Percentiles rank a stretch among this genome's conserved stretches.
Conservation (phyloP, 2,113 vertebrate genomes). For the Chionis minor region DNA sequence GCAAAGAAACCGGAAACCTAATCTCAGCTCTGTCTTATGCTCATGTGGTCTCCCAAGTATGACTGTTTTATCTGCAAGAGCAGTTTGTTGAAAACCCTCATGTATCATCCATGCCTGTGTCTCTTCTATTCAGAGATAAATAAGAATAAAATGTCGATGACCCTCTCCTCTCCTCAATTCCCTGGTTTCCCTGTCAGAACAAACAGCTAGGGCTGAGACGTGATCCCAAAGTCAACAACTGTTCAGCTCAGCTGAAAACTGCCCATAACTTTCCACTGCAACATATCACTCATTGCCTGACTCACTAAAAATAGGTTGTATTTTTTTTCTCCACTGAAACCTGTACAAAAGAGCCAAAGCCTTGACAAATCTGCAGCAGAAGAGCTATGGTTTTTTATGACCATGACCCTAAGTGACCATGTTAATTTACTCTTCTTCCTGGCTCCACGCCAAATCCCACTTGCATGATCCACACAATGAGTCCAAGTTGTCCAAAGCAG, state of each 20-base stretch:
- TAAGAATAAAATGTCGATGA: background rate
- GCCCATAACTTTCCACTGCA: background rate
- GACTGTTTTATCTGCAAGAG: background rate
- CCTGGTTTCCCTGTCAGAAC: background rate
- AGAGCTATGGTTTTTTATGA: slow-evolving; percentile 2
- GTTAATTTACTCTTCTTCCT: background rate
- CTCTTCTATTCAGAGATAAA: background rate
- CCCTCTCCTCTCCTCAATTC: background rate
- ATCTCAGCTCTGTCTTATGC: background rate
- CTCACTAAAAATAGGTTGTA: background rate
- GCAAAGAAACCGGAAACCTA: background rate
- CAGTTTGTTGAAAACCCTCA: background rate
- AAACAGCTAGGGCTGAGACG: background rate
- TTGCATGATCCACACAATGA: background rate
- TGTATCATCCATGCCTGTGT: background rate
- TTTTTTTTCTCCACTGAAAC: background rate
- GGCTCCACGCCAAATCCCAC: background rate
- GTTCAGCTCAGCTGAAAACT: background rate
- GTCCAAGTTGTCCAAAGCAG: background rate
- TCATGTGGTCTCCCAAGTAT: background rate
- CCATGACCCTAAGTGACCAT: slow-evolving; percentile 16
- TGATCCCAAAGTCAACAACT: background rate
- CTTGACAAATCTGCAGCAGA: background rate
- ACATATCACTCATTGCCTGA: background rate
- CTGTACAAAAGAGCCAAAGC: slow-evolving; percentile 1